Conservation (phyloP, 2,888 invertebrate genomes). For the Protodeltote pygarga region DNA sequence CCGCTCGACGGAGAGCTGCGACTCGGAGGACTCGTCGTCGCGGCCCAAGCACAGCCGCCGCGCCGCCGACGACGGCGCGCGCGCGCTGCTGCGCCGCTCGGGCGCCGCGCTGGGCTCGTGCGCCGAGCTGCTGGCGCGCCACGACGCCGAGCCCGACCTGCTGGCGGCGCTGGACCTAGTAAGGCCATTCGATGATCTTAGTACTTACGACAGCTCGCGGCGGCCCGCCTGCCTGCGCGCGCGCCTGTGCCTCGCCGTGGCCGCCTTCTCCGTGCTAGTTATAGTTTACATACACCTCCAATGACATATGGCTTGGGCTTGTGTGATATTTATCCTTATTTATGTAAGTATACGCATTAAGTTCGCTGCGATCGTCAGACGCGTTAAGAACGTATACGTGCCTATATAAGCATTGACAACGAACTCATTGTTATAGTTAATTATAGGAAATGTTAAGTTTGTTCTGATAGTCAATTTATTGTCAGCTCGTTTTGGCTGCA, state of each 20-base stretch:
- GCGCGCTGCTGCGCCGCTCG: slow-evolving; percentile 88
- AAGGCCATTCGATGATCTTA: slow-evolving; percentile 83
- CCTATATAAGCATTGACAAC: slow-evolving; percentile 41
- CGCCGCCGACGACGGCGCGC: slow-evolving; percentile 78
- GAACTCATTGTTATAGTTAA: slow-evolving; percentile 44
- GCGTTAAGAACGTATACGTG: slow-evolving; percentile 30
- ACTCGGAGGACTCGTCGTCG: slow-evolving; percentile 74
- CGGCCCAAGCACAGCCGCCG: slow-evolving; percentile 73
- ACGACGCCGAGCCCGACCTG: slow-evolving; percentile 79
- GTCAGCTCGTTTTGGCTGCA: slow-evolving; percentile 41
- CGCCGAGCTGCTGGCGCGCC: slow-evolving; percentile 85
- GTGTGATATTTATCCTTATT: slow-evolving; percentile 76
- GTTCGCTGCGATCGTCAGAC: slow-evolving; percentile 78
- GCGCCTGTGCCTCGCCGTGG: slow-evolving; percentile 79
- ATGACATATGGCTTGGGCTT: slow-evolving; percentile 82
- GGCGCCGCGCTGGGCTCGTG: slow-evolving; percentile 88
- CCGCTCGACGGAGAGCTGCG: slow-evolving; percentile 78
- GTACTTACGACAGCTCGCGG: slow-evolving; percentile 63
- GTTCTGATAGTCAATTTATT: slow-evolving; percentile 45
- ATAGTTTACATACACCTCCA: slow-evolving; percentile 84
- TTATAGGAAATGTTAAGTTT: slow-evolving; percentile 48
- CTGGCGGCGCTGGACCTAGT: slow-evolving; percentile 83
- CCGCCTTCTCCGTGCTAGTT: slow-evolving; percentile 81
- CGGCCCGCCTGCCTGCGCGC: slow-evolving; percentile 76
- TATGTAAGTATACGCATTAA: slow-evolving; percentile 76